A percentile compares a stretch with the other conserved stretches of the same genome.
phyloP scores from a whole-genome alignment of 2,888 invertebrate species.

The Allophyes oxyacanthae region DNA sequence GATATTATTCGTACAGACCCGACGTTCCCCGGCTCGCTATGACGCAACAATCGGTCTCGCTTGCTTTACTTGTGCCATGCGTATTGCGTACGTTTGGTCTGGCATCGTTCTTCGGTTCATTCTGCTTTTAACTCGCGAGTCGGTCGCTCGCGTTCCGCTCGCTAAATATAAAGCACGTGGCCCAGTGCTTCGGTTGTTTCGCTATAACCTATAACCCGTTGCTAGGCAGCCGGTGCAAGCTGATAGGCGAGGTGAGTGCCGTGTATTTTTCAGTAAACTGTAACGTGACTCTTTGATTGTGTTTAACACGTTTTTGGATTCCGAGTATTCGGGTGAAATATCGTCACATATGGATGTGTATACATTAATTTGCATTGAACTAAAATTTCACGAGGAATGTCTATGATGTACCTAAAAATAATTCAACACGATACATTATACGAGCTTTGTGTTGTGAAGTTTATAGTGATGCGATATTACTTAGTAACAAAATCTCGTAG shows the following conservation, averaged over 20 bases:
- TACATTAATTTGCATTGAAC: conserved; percentile 13
- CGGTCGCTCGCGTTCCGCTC: conserved; percentile 66
- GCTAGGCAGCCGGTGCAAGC: conserved; percentile 41
- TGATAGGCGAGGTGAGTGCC: conserved; percentile 49
- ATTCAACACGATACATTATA: not conserved
- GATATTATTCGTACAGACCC: conserved; percentile 26
- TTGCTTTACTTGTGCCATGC: conserved; percentile 67
- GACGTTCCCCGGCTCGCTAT: conserved; percentile 50
- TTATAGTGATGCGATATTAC: not conserved
- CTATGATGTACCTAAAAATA: conserved; percentile 5
- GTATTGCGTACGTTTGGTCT: conserved; percentile 55
- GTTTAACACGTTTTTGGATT: conserved; percentile 32
- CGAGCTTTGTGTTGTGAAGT: conserved; percentile 2
- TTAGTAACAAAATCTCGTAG: not conserved
- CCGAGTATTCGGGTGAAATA: conserved; percentile 23
- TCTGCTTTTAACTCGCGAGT: conserved; percentile 78
- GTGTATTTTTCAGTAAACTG: conserved; percentile 29
- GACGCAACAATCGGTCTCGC: conserved; percentile 71
- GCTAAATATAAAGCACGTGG: conserved; percentile 81
- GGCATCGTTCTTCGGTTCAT: conserved; percentile 66
- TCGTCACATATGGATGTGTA: conserved; percentile 35
- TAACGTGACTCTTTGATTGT: conserved; percentile 27
- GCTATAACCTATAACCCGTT: conserved; percentile 70
- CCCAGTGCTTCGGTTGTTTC: conserved; percentile 70
- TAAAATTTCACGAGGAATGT: not conserved